These are phyloP conservation scores for Myzus persicae DNA, from an alignment of 1,140 invertebrate species.

Conservation along the genomic window DNA sequence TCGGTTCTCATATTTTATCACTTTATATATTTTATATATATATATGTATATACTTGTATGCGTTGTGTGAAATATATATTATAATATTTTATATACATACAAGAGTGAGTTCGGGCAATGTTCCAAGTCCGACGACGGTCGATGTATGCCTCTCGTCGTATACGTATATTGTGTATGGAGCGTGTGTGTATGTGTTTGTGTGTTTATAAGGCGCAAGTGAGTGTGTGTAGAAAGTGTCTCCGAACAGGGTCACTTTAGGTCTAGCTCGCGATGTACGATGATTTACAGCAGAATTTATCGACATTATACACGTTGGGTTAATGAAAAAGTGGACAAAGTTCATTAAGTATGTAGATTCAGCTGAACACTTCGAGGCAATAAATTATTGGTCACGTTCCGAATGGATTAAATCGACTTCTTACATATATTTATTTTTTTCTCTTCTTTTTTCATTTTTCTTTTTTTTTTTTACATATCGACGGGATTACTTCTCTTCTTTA, in stretches of 20 bases:
- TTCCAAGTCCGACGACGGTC: slow-evolving; percentile 40
- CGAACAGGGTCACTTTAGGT: slow-evolving; percentile 47
- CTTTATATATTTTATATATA: background rate
- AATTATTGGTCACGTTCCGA: slow-evolving; percentile 54
- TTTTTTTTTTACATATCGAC: slow-evolving; percentile 34
- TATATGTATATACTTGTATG: background rate
- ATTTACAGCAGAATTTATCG: slow-evolving; percentile 45
- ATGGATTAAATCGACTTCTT: slow-evolving; percentile 55
- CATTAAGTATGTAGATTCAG: slow-evolving; percentile 58
- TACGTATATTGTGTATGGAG: background rate
- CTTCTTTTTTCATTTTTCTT: background rate
- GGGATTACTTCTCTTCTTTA: slow-evolving; percentile 33
- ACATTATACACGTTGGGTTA: slow-evolving; percentile 35
- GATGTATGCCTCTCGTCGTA: background rate
- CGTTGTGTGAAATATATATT: background rate
- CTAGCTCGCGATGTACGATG: slow-evolving; percentile 32
- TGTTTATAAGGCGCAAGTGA: background rate
- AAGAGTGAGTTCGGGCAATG: background rate
- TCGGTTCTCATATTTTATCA: slow-evolving; percentile 33
- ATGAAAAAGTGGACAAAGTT: slow-evolving; percentile 56
- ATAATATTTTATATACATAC: background rate
- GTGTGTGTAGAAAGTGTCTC: slow-evolving; percentile 37
- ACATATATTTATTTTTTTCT: background rate
- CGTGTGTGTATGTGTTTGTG: background rate
- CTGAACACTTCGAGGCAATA: slow-evolving; percentile 20